These are phyloP conservation scores for Saimiri boliviensis DNA, from an alignment of 2,113 vertebrate genomes.

Conservation along the genomic window DNA sequence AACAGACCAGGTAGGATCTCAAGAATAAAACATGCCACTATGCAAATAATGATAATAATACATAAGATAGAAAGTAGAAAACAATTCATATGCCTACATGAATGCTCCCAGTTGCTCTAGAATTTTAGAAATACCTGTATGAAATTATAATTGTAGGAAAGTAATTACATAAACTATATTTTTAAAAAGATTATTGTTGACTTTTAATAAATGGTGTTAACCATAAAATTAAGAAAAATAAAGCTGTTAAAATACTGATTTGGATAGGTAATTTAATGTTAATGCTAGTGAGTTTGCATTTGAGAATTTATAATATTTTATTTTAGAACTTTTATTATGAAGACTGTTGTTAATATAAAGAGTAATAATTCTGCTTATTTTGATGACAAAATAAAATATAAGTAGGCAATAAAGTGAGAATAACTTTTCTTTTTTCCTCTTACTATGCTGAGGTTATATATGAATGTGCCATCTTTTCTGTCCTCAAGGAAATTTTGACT, in stretches of 20 bases:
- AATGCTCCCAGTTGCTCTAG: background rate
- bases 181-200: background rate
- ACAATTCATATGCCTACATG: background rate
- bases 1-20: background rate
- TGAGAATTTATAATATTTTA: background rate
- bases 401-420: background rate
- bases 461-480: background rate
- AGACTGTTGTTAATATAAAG: background rate
- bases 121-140: background rate
- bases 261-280: background rate
- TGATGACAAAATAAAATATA: background rate
- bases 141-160: background rate
- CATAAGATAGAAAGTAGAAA: background rate
- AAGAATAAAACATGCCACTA: background rate
- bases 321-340: background rate
- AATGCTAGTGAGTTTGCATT: background rate
- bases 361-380: background rate
- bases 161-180: background rate
- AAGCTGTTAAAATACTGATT: background rate
- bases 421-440: background rate
- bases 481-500: background rate
- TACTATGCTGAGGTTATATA: background rate
- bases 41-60: background rate
- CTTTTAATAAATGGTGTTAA: background rate
- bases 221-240: background rate